phyloP scores from a whole-genome alignment of 2,888 invertebrate species.

The Criorhina ranunculi region DNA sequence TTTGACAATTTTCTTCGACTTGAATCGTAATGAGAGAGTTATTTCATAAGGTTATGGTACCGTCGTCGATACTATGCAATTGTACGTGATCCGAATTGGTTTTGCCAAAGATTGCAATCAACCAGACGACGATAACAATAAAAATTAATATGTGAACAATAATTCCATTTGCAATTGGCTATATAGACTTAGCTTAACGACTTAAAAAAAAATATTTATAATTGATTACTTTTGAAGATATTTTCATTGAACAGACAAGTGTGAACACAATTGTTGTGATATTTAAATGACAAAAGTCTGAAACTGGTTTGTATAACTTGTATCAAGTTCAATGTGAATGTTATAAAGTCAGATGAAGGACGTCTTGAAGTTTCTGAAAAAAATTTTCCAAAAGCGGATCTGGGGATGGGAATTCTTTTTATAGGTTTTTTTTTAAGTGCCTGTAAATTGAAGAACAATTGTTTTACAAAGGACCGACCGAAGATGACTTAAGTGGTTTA shows the following conservation, averaged over 20 bases:
- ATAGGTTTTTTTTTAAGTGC: background rate
- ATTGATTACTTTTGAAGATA: background rate
- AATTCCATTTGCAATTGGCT: background rate
- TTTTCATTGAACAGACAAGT: conserved; percentile 5
- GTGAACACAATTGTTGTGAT: conserved; percentile 8
- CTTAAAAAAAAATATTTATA: background rate
- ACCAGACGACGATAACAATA: conserved; percentile 32
- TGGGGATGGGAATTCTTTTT: background rate
- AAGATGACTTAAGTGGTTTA: background rate
- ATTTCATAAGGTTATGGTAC: conserved; percentile 43
- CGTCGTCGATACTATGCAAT: conserved; percentile 26
- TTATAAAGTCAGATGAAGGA: conserved; percentile 3
- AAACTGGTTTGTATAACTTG: conserved; percentile 28
- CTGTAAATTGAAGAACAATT: background rate
- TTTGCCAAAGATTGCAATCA: conserved; percentile 38
- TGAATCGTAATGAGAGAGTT: conserved; percentile 65
- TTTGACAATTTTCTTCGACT: conserved; percentile 70
- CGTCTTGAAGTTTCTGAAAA: background rate
- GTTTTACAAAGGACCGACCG: background rate
- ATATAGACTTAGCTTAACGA: background rate
- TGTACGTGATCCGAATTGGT: conserved; percentile 46
- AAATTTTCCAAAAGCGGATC: conserved; percentile 4
- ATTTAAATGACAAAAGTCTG: background rate
- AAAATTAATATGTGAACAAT: conserved; percentile 9
- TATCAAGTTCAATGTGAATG: conserved; percentile 49